phyloP scores from a whole-genome alignment of 2,888 invertebrate genomes.

The Clitarchus hookeri region DNA sequence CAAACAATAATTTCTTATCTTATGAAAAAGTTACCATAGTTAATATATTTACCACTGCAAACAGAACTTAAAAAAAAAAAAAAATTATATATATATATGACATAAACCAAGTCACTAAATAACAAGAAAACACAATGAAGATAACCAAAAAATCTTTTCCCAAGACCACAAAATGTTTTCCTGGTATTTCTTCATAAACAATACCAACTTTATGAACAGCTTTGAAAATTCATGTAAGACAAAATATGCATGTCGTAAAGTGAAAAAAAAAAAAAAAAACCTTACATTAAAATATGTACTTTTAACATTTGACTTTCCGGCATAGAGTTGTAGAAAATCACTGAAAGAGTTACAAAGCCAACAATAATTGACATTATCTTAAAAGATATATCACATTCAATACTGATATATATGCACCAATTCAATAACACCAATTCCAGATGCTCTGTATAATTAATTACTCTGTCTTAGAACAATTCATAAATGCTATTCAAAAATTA shows the following conservation, averaged over 20 bases:
- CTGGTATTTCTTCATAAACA: not conserved
- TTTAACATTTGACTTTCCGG: too few species aligned
- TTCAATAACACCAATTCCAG: too few species aligned
- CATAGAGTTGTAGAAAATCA: too few species aligned
- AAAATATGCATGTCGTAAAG: not conserved
- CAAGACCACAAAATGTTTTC: not conserved
- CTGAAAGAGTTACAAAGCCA: too few species aligned
- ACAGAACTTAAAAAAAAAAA: not conserved
- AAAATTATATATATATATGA: not conserved
- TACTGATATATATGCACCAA: too few species aligned
- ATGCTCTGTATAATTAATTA: too few species aligned
- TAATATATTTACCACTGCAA: not conserved
- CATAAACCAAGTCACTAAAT: not conserved
- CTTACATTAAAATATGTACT: too few species aligned
- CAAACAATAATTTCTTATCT: not conserved
- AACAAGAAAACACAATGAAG: conserved; percentile 7
- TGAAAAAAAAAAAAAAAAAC: too few species aligned
- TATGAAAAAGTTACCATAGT: not conserved
- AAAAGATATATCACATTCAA: too few species aligned
- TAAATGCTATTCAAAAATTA: too few species aligned
- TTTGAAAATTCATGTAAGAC: not conserved
- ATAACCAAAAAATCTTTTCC: not conserved
- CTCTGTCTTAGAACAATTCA: too few species aligned
- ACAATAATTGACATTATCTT: too few species aligned
- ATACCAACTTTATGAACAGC: conserved; percentile 14